phyloP scores from a whole-genome alignment of 2,888 invertebrate species.

The Zygothrica quintamaculata region DNA sequence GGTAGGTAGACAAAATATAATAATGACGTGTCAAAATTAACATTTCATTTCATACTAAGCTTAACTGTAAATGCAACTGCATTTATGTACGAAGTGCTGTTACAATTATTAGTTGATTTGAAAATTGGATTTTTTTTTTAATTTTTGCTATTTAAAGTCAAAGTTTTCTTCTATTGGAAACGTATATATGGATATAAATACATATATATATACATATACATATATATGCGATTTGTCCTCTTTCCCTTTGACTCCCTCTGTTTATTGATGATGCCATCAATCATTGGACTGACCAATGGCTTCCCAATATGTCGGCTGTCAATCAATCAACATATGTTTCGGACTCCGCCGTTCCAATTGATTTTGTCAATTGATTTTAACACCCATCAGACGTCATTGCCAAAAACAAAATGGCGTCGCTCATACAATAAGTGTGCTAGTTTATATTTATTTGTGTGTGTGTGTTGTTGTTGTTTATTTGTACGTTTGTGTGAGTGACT shows the following conservation, averaged over 20 bases:
- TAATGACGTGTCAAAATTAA: slow-evolving; percentile 84
- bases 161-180: too few relatives aligned
- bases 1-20: slow-evolving; percentile 77
- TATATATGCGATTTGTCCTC: too few relatives aligned
- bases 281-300: slow-evolving; percentile 45
- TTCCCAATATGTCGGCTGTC: slow-evolving; percentile 78
- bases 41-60: slow-evolving; percentile 83
- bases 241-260: background rate
- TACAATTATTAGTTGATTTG: too few relatives aligned
- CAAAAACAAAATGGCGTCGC: slow-evolving; percentile 74
- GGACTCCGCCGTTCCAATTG: slow-evolving; percentile 81
- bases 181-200: too few relatives aligned
- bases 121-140: background rate
- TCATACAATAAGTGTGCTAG: slow-evolving; percentile 28
- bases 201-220: too few relatives aligned
- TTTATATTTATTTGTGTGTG: slow-evolving; percentile 18
- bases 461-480: too few relatives aligned
- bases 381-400: slow-evolving; percentile 75
- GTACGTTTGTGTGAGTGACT: slow-evolving; percentile 48
- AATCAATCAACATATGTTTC: slow-evolving; percentile 77
- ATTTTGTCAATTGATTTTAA: slow-evolving; percentile 84
- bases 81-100: slow-evolving; percentile 37
- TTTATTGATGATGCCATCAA: slow-evolving; percentile 57
- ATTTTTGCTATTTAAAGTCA: too few relatives aligned
- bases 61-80: slow-evolving; percentile 35